Evolutionary conservation across 2,797 vertebrate genomes (phyloP).

Genomic region (Oophaga sylvatica): DNA sequence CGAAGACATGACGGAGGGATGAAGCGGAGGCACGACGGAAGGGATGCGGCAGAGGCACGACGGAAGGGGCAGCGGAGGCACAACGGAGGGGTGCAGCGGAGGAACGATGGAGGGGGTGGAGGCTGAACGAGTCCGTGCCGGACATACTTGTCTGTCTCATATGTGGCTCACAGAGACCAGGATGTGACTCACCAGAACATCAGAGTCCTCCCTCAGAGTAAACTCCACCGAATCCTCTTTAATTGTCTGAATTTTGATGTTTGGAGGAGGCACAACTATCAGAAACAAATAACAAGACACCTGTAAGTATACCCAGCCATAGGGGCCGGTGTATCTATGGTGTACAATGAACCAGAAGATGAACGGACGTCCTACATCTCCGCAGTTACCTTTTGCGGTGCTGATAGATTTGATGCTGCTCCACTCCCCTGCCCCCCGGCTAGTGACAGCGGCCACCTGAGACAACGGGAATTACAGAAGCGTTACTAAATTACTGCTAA

Average conservation of each 20-base stretch:
- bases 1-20: background rate
- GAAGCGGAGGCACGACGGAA: background rate
- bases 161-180: background rate
- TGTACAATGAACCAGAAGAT: no score
- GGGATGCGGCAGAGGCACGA: background rate
- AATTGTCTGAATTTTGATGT: conserved; percentile 79
- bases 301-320: background rate
- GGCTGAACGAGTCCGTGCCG: no score
- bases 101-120: background rate
- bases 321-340: background rate
- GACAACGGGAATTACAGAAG: conserved; percentile 57
- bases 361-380: no score
- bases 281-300: conserved; percentile 24
- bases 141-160: no score
- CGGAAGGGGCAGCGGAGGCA: background rate
- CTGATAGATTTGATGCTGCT: conserved; percentile 88
- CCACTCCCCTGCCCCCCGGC: conserved; percentile 93
- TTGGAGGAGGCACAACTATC: conserved; percentile 86
- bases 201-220: conserved; percentile 80
- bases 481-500: no score
- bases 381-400: conserved; percentile 77
- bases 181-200: conserved; percentile 75
- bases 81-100: background rate
- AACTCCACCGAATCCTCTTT: conserved; percentile 81
- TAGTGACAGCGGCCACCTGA: conserved; percentile 94